phyloP scores from a whole-genome alignment of 2,888 invertebrate species.

The Gnatocerus cornutus region DNA sequence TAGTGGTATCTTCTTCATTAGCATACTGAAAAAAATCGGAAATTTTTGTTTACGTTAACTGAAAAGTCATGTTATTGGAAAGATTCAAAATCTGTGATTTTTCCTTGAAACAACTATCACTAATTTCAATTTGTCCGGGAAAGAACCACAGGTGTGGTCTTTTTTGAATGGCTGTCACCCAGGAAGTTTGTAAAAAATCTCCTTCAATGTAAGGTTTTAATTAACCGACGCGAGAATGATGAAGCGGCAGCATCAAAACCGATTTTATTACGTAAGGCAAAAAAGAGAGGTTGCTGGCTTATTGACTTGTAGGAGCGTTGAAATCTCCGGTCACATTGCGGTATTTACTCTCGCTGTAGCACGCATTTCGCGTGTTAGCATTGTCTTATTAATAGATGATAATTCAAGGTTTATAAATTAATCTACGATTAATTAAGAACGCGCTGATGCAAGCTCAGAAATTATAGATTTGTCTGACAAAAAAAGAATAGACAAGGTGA shows the following conservation, averaged over 20 bases:
- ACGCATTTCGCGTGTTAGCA: constrained; percentile 9
- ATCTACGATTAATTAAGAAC: constrained; percentile 21
- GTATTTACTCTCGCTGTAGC: constrained; percentile 25
- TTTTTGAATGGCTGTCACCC: constrained; percentile 10
- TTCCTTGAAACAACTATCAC: constrained; percentile 40
- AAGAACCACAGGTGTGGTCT: constrained; percentile 20
- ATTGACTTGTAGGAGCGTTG: constrained; percentile 29
- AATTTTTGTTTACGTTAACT: background rate
- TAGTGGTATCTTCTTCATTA: background rate
- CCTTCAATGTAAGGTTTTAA: constrained; percentile 20
- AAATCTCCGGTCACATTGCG: constrained; percentile 36
- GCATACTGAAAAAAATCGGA: background rate
- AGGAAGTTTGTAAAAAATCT: constrained; percentile 13
- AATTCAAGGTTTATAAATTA: constrained; percentile 21
- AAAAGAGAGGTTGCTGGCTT: constrained; percentile 28
- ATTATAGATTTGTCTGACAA: background rate
- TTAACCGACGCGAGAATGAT: constrained; percentile 7
- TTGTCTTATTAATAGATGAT: constrained; percentile 9
- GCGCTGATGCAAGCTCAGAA: background rate
- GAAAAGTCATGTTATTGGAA: constrained; percentile 5
- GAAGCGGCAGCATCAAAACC: constrained; percentile 31
- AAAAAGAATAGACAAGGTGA: constrained; percentile 1
- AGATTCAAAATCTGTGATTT: background rate
- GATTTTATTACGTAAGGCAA: constrained; percentile 23
- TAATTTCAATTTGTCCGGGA: constrained; percentile 12